Percentiles rank a stretch among this genome's conserved stretches.
Conservation (phyloP, 2,113 vertebrate genomes). For the Lethenteron camtschaticum region DNA sequence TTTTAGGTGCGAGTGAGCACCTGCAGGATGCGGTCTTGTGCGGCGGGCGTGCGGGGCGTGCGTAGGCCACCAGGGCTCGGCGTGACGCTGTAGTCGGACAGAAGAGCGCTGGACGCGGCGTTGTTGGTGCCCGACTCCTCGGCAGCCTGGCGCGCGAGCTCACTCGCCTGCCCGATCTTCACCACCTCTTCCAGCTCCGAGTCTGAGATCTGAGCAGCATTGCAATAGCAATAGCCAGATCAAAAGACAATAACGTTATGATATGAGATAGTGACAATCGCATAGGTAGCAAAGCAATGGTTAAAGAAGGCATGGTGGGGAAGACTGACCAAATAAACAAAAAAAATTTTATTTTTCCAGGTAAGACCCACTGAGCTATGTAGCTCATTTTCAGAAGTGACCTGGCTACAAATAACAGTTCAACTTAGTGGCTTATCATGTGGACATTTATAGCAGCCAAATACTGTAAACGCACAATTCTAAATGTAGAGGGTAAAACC, state of each 20-base stretch:
- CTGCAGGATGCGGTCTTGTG: constrained; percentile 85
- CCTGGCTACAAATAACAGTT: no score
- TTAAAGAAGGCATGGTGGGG: background rate
- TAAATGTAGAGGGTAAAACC: no score
- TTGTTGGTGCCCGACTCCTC: constrained; percentile 87
- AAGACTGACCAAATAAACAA: background rate
- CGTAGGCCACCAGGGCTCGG: constrained; percentile 53
- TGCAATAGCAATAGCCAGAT: background rate
- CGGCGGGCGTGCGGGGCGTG: constrained; percentile 72
- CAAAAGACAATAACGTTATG: background rate
- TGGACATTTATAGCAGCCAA: no score
- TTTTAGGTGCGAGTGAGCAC: constrained; percentile 17
- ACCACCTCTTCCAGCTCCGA: constrained; percentile 84
- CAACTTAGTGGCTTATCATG: no score
- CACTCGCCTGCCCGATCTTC: constrained; percentile 83
- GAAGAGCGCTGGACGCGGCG: constrained; percentile 69
- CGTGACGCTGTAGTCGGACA: constrained; percentile 81
- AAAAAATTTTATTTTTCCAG: no score
- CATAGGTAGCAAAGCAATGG: background rate
- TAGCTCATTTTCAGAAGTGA: no score
- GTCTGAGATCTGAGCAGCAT: constrained; percentile 59
- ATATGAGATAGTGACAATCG: background rate
- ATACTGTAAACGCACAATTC: no score
- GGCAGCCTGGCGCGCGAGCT: constrained; percentile 73
- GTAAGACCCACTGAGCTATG: no score